Evolutionary conservation across 2,113 vertebrate genomes (phyloP).

Genomic region (Crotophaga sulcirostris): DNA sequence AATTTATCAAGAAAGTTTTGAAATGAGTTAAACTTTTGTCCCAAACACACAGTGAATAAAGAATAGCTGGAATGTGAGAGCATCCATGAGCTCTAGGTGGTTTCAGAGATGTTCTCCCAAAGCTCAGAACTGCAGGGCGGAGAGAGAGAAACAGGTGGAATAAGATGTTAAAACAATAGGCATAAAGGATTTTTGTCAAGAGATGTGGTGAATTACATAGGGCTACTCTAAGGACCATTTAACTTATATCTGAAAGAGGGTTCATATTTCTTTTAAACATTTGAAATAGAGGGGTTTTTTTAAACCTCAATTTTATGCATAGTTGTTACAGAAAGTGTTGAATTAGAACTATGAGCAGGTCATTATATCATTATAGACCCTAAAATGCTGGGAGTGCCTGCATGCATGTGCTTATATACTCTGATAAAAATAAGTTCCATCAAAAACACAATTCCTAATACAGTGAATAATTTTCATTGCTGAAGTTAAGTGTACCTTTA

Average conservation of each 20-base stretch:
- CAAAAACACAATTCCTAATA: not conserved
- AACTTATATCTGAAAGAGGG: not conserved
- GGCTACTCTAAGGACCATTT: not conserved
- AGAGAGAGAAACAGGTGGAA: not conserved
- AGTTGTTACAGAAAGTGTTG: not conserved
- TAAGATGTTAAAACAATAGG: not conserved
- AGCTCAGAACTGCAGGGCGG: not conserved
- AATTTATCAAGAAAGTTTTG: not conserved
- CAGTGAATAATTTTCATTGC: not conserved
- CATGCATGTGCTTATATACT: rapidly evolving
- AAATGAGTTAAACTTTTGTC: not conserved
- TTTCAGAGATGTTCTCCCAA: not conserved
- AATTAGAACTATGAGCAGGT: not conserved
- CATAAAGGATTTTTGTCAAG: not conserved
- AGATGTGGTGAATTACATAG: not conserved
- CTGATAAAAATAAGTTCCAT: not conserved
- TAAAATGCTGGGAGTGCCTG: not conserved
- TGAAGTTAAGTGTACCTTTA: not conserved
- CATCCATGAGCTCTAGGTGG: not conserved
- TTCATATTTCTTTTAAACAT: not conserved
- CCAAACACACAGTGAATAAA: not conserved
- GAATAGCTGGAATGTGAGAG: not conserved
- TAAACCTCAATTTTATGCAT: not conserved
- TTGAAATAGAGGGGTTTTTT: not conserved
- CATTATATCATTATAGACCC: not conserved